Base-by-base conservation (phyloP, 2,888 invertebrate genomes). In the Peribatodes rhomboidaria region DNA sequence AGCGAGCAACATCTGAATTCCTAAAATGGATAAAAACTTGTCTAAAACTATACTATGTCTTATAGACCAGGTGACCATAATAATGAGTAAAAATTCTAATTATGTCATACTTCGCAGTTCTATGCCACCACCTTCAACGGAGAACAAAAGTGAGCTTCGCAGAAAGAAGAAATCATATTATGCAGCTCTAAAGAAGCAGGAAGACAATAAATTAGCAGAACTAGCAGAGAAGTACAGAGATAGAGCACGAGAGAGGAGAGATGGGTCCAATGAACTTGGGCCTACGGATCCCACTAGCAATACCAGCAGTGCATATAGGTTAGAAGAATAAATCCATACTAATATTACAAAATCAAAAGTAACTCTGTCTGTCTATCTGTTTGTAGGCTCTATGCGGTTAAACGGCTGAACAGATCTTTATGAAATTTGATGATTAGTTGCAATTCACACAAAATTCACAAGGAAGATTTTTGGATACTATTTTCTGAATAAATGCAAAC, bases 91-190 rank as follows among this genome's bases (percentile, higher is more conserved):
- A 11, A 13, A 13, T 3, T 18, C n/a, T 14, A 13, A 27, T 31
- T 31, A 9, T 20, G 13, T 7, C 7, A 1, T 31, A 54, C 27
- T 22, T 64, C 59, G 7, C 39, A 93, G 93, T 22, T 82, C 89
- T 18, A 94, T 94, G 90, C 90, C 90, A 22, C 91, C 94, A 10
- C 94, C 94, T 2, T 64, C 64, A 16, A 87, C 94, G 56, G 96
- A 96, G 79, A 97, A 96, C 77, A 96, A 97, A 76, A 96, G 97
- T 69, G 98, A 98, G 81, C 94, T 97, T 18, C 94, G 98, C 52
- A 95, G 97, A 62, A 98, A 98, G 84, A 98, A 98, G 88, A 99
- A 99, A 81, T 98, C 97, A 65, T 98, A 97, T 81, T 99, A 99
- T 92, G 98, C 99, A 0, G 98, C 95, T 94, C 88, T 99, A 8